These are phyloP conservation scores for Dolomedes plantarius DNA, from an alignment of 2,888 invertebrate species.

Conservation along the genomic window DNA sequence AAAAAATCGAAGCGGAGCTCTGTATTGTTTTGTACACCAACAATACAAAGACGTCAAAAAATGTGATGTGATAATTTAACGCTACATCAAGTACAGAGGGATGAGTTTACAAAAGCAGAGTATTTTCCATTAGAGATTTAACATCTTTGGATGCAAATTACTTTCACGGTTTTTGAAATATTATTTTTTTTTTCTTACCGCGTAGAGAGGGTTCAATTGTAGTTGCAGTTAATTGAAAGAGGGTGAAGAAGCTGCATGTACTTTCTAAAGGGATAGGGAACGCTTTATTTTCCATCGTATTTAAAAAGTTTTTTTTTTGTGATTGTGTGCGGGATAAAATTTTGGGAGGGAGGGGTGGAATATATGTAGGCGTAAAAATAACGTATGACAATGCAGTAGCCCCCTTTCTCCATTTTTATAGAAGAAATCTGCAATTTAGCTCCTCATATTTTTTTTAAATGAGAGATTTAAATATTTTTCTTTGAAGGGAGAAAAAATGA, in stretches of 20 bases:
- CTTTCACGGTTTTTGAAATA: neutral
- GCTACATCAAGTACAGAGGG: slow-evolving; percentile 2
- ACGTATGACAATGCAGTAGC: neutral
- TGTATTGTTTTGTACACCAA: neutral
- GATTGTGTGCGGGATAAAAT: neutral
- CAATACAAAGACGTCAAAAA: neutral
- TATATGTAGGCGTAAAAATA: neutral
- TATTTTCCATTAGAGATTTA: slow-evolving; percentile 6
- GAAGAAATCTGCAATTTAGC: neutral
- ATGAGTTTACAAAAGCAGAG: neutral
- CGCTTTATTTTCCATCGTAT: neutral
- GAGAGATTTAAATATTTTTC: no score
- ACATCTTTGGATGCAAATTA: neutral
- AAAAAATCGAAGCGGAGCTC: neutral
- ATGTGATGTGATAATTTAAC: slow-evolving; percentile 1
- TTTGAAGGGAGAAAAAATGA: no score
- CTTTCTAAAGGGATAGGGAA: neutral
- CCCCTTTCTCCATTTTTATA: neutral
- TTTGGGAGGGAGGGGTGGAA: neutral
- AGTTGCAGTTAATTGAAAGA: slow-evolving; percentile 2
- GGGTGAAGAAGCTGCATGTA: neutral
- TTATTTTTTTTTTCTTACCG: no score
- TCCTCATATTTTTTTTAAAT: no score
- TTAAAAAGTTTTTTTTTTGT: neutral
- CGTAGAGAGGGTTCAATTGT: neutral